Conservation (phyloP, 2,888 invertebrate genomes). For the Drosophila acutilabella region DNA sequence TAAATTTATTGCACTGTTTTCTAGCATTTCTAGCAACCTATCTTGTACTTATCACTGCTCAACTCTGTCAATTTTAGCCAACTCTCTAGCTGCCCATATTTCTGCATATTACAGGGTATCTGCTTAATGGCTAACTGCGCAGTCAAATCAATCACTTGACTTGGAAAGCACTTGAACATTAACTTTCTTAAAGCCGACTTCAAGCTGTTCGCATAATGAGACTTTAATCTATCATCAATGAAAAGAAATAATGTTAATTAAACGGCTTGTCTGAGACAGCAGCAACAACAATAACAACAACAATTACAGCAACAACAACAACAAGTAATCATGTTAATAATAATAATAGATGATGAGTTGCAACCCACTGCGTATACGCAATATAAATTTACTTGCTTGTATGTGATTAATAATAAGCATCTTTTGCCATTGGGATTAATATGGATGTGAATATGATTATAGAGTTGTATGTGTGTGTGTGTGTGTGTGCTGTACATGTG, state of each 20-base stretch:
- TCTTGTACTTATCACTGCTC: too few relatives aligned
- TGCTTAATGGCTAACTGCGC: neutral
- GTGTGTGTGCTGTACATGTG: conserved; percentile 27
- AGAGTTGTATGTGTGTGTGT: conserved; percentile 29
- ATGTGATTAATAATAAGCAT: conserved; percentile 33
- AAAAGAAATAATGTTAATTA: conserved; percentile 36
- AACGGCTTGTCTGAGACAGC: conserved; percentile 14
- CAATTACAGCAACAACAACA: neutral
- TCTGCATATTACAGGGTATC: conserved; percentile 17
- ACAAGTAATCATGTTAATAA: neutral
- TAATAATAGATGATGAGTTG: conserved; percentile 18
- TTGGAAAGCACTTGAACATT: conserved; percentile 31
- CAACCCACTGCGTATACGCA: conserved; percentile 50
- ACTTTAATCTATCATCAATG: conserved; percentile 41
- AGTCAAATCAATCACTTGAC: conserved; percentile 29
- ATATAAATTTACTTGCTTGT: conserved; percentile 19
- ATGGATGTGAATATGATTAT: conserved; percentile 14
- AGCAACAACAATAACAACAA: neutral
- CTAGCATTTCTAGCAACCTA: too few relatives aligned
- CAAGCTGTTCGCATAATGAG: conserved; percentile 36
- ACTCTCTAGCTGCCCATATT: too few relatives aligned
- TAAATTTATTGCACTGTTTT: too few relatives aligned
- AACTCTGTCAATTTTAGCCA: too few relatives aligned
- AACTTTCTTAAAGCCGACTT: conserved; percentile 30
- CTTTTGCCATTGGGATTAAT: conserved; percentile 26